These are phyloP conservation scores for Drosophila quadrilineata DNA, from an alignment of 1,140 invertebrate genomes.

Conservation along the genomic window DNA sequence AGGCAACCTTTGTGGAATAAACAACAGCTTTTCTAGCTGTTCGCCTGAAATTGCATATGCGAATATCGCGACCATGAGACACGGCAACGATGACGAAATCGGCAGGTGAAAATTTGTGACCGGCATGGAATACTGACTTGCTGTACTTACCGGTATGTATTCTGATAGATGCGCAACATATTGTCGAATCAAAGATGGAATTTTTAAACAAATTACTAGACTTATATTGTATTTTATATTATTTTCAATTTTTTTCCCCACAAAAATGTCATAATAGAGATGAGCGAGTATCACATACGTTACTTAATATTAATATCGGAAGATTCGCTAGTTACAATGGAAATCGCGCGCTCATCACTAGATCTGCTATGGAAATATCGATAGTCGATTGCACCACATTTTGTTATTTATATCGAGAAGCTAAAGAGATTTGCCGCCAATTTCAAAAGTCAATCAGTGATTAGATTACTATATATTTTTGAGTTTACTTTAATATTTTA, in stretches of 20 bases:
- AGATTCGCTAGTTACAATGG: constrained; percentile 3
- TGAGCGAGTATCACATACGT: constrained; percentile 23
- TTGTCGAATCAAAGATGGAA: constrained; percentile 41
- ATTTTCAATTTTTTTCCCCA: constrained; percentile 42
- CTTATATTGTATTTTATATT: constrained; percentile 39
- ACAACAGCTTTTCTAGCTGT: constrained; percentile 67
- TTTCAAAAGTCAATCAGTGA: too few relatives aligned
- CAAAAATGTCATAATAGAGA: constrained; percentile 49
- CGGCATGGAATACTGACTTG: not conserved
- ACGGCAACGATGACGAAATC: constrained; percentile 72
- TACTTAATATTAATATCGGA: constrained; percentile 28
- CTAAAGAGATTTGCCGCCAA: not conserved
- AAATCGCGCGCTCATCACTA: not conserved
- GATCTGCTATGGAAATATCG: not conserved
- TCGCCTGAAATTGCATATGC: constrained; percentile 39
- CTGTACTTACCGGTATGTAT: constrained; percentile 60
- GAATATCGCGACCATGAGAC: constrained; percentile 21
- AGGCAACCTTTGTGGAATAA: constrained; percentile 66
- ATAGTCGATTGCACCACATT: constrained; percentile 8
- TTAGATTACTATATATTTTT: too few relatives aligned
- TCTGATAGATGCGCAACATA: constrained; percentile 74
- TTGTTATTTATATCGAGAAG: not conserved
- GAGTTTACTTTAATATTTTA: constrained; percentile 38
- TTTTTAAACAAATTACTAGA: constrained; percentile 48
- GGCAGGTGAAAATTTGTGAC: constrained; percentile 16